Evolutionary conservation across 2,888 invertebrate species (phyloP).

Genomic region (Dugesia japonica): DNA sequence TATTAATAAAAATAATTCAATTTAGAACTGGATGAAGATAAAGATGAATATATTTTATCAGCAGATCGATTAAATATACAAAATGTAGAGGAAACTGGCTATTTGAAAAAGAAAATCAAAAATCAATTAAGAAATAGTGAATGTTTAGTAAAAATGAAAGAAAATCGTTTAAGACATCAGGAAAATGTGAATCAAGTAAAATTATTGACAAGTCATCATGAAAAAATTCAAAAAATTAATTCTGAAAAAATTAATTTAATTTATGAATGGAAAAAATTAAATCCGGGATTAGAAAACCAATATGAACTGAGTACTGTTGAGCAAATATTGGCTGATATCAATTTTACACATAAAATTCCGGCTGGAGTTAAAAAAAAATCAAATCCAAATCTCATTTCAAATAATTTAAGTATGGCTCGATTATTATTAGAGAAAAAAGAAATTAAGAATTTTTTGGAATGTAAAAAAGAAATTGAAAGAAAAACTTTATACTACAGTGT

Average conservation of each 20-base stretch:
- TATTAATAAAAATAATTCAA: no score
- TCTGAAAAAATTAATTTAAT: background rate
- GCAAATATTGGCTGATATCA: background rate
- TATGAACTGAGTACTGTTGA: background rate
- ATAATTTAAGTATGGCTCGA: slow-evolving; percentile 2
- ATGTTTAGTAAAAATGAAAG: slow-evolving; percentile 2
- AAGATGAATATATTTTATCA: no score
- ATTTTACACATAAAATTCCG: background rate
- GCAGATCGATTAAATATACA: no score
- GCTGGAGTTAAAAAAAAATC: background rate
- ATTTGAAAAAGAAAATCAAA: background rate
- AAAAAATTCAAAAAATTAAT: background rate
- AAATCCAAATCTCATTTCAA: background rate
- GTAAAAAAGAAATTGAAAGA: background rate
- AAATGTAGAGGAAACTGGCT: no score
- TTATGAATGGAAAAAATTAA: slow-evolving; percentile 4
- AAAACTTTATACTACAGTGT: background rate
- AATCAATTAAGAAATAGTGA: background rate
- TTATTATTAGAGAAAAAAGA: background rate
- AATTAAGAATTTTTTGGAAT: background rate
- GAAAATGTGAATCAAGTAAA: background rate
- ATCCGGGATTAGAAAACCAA: background rate
- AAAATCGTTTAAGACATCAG: background rate
- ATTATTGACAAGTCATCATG: background rate
- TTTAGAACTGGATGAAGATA: no score